Conservation (phyloP, 2,888 invertebrate species). For the Pterobdella sp. region DNA sequence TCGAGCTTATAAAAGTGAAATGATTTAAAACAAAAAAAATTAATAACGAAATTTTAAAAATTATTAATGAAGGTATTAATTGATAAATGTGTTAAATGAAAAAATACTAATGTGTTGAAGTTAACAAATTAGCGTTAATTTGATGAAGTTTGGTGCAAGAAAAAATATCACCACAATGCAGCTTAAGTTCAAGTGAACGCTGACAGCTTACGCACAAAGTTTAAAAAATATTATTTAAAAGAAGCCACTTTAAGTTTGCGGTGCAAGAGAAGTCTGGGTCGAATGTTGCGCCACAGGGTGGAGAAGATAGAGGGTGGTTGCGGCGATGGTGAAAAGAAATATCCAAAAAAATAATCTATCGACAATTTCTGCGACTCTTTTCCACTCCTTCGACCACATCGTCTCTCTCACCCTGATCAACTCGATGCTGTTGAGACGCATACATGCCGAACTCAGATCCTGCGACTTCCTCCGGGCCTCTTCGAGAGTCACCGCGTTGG, state of each 20-base stretch:
- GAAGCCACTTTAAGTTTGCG: neutral
- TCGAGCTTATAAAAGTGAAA: too few species aligned
- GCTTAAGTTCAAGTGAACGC: neutral
- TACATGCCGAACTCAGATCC: neutral
- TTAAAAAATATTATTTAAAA: neutral
- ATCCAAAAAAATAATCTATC: conserved; percentile 40
- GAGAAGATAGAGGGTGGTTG: conserved; percentile 39
- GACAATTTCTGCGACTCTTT: conserved; percentile 38
- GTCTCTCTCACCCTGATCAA: conserved; percentile 25
- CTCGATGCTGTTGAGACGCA: conserved; percentile 21
- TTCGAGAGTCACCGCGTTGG: neutral
- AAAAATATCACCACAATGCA: conserved; percentile 5
- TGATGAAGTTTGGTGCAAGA: too few species aligned
- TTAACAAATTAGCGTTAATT: too few species aligned
- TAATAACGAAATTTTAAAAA: too few species aligned
- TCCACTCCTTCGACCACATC: conserved; percentile 38
- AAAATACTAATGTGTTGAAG: too few species aligned
- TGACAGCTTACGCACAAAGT: conserved; percentile 13
- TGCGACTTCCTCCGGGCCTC: neutral
- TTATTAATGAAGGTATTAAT: too few species aligned
- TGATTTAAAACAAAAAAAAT: too few species aligned
- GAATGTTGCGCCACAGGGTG: conserved; percentile 38
- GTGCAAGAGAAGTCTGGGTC: neutral
- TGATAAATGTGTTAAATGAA: too few species aligned
- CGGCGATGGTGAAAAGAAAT: conserved; percentile 37